Conservation (phyloP, 2,113 vertebrate genomes). For the Rattus norvegicus region GRCr8 NC_086022.1:10757001-10757500, state of each 20-base stretch:
- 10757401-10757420: fast-evolving
- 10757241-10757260: neutral
- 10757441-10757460: fast-evolving
- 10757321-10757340: fast-evolving
- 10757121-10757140: neutral
- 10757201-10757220: fast-evolving
- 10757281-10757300: neutral
- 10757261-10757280: neutral
- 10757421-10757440: fast-evolving
- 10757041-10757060: neutral
- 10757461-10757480: neutral
- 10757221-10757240: neutral
- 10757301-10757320: neutral
- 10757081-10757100: too few relatives aligned
- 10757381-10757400: neutral
- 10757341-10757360: fast-evolving
- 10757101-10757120: too few relatives aligned
- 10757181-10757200: fast-evolving
- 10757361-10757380: neutral
- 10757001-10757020: neutral
- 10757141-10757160: fast-evolving
- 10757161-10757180: too few relatives aligned
- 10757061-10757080: fast-evolving
- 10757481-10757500: too few relatives aligned
- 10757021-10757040: neutral